These are phyloP conservation scores for Felis catus DNA, from an alignment of 2,113 vertebrate genomes.

Conservation along the genomic window F.catus_Fca126_mat1.0 CM031416.1:40100501-40101000, in stretches of 20 bases:
- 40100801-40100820: neutral
- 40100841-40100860: neutral
- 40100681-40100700: too few relatives aligned
- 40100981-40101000: neutral
- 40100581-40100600: neutral
- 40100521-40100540: neutral
- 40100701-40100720: too few relatives aligned
- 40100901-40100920: neutral
- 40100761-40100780: too few relatives aligned
- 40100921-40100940: neutral
- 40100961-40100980: neutral
- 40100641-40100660: too few relatives aligned
- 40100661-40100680: too few relatives aligned
- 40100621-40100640: too few relatives aligned
- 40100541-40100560: neutral
- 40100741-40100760: too few relatives aligned
- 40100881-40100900: neutral
- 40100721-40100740: too few relatives aligned
- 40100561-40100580: neutral
- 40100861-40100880: neutral
- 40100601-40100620: neutral
- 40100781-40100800: neutral
- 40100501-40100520: slow-evolving; percentile 3
- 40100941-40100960: slow-evolving; percentile 20
- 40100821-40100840: neutral